These are phyloP conservation scores for Hydra vulgaris DNA, from an alignment of 30 jellyfish, hydroid and myxozoan genomes.

Conservation along the genomic window DNA sequence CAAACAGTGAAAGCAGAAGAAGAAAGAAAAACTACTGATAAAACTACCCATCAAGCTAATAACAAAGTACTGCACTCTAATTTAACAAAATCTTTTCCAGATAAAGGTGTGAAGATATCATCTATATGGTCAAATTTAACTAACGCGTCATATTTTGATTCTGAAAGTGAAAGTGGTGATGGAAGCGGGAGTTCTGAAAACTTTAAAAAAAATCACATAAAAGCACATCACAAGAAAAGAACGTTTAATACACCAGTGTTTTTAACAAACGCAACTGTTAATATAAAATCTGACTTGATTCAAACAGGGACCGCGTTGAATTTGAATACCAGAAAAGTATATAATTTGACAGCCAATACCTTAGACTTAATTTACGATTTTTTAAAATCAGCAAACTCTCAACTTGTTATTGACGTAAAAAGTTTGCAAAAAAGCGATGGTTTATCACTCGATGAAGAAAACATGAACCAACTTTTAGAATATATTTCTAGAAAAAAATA, in stretches of 20 bases:
- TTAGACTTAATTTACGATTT: constrained; percentile 42
- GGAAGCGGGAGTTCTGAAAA: background rate
- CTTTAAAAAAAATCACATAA: background rate
- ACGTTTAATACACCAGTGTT: background rate
- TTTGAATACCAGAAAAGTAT: background rate
- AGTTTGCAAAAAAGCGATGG: constrained; percentile 31
- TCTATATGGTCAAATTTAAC: background rate
- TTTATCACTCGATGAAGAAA: constrained; percentile 54
- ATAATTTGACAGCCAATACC: constrained; percentile 45
- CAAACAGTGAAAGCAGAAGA: background rate
- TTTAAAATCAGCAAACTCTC: constrained; percentile 34
- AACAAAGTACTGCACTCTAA: too few relatives aligned
- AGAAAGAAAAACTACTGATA: background rate
- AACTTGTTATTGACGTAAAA: constrained; percentile 40
- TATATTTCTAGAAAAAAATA: constrained; percentile 38
- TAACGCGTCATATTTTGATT: background rate
- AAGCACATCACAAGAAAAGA: background rate
- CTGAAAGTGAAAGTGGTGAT: background rate
- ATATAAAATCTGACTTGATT: background rate
- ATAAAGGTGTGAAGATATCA: background rate
- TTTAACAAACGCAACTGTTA: background rate
- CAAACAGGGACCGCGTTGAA: background rate
- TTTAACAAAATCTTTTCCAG: background rate
- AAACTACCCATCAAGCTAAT: background rate
- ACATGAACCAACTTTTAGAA: constrained; percentile 41